Evolutionary conservation across 2,113 vertebrate species (phyloP), one percentile per base, ranked within the genome.

Genomic region (Poicephalus gulielmi): DNA sequence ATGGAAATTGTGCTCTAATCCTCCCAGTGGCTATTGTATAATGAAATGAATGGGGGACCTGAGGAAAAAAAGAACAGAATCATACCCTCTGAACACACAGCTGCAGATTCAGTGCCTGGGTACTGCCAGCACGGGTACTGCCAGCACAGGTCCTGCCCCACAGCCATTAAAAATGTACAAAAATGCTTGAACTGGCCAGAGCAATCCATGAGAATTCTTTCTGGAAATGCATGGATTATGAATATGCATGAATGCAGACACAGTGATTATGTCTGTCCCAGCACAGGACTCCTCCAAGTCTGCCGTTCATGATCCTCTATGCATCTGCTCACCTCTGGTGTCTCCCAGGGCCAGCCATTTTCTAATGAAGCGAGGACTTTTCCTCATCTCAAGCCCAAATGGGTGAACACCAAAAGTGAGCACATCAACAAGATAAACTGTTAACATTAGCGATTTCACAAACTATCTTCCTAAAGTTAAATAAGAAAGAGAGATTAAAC

Each of bases 1-100:
- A 94, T 91, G 52, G 78, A 96, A 96, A 96, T 70, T 79, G 69
- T 87, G 62, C 81, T 92, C 62, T 89, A 95, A 94, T 94, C 86
- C 86, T 94, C 91, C 89, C 86, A 85, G 62, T 92, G 91, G 90
- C 74, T 92, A 91, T 75, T 91, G 94, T 88, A 25, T 6, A 88
- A 88, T 0, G 2, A 92, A 95, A 94, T 85, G 28, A 92, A 95
- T 46, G 19, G 52, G 49, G 44, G 20, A 86, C 47, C 66, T 75
- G 9, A 4, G n/a, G 57, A 91, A 62, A 79, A 90, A 92, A 84
- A 52, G 57, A 82, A 25, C 57, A 94, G 74, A 82, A 73, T 30
- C 12, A 2, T 60, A 41, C 57, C 27, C 83, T 84, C 64, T 68
- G 69, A 92, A 47, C 69, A 92, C 73, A 82, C 2, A 9, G 77